Evolutionary conservation across 2,888 invertebrate genomes (phyloP).

Genomic region (Villa cingulata): DNA sequence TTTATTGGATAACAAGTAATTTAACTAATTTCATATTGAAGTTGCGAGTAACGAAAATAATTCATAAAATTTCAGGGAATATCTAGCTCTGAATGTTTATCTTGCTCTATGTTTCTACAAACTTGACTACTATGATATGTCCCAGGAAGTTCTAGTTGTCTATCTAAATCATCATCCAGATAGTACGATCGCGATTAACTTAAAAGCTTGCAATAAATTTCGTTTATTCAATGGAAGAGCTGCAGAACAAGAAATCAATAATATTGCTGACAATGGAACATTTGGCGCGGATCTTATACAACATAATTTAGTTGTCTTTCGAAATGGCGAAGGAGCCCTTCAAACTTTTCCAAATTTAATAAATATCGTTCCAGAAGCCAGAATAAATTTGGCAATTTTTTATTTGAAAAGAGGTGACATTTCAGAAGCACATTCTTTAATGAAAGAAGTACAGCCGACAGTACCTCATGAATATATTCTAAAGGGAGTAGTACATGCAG

Average conservation of each 20-base stretch:
- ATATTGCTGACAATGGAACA: slow-evolving; percentile 57
- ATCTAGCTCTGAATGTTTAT: slow-evolving; percentile 89
- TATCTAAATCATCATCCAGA: slow-evolving; percentile 86
- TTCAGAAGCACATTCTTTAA: slow-evolving; percentile 71
- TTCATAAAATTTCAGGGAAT: slow-evolving; percentile 48
- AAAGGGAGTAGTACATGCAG: slow-evolving; percentile 90
- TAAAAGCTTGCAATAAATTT: slow-evolving; percentile 62
- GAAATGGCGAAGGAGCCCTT: slow-evolving; percentile 84
- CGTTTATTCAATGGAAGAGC: slow-evolving; percentile 88
- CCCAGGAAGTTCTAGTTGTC: slow-evolving; percentile 89
- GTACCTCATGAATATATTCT: slow-evolving; percentile 93
- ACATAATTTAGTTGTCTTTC: slow-evolving; percentile 91
- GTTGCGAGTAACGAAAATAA: too few species aligned
- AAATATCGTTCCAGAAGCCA: slow-evolving; percentile 92
- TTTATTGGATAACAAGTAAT: slow-evolving; percentile 75
- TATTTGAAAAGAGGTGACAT: slow-evolving; percentile 80
- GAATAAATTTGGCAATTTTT: slow-evolving; percentile 90
- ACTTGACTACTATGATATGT: slow-evolving; percentile 94
- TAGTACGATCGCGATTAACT: slow-evolving; percentile 88
- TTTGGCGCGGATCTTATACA: slow-evolving; percentile 87
- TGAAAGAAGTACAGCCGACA: slow-evolving; percentile 84
- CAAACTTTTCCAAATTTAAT: slow-evolving; percentile 80
- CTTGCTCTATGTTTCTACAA: slow-evolving; percentile 97
- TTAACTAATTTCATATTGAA: too few species aligned
- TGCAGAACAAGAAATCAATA: slow-evolving; percentile 84